These are phyloP conservation scores for Camptogramma bilineatum DNA, from an alignment of 2,888 invertebrate species.

Conservation along the genomic window DNA sequence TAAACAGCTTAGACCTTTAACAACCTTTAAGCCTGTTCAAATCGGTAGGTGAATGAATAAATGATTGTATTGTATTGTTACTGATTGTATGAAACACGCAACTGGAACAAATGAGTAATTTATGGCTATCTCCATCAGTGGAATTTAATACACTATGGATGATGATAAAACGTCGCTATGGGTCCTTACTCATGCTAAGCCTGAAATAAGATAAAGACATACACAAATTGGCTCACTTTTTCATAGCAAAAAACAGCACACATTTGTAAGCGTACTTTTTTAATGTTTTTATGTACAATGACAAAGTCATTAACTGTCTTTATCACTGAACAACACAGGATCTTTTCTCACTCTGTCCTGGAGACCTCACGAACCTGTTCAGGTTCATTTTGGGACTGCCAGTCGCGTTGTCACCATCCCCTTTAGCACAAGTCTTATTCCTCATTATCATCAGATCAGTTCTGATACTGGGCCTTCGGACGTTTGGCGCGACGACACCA, in stretches of 20 bases:
- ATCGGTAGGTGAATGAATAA: too few relatives aligned
- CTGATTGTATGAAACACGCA: too few relatives aligned
- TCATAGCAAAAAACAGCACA: background rate
- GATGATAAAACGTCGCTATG: too few relatives aligned
- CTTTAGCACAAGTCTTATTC: conserved; percentile 91
- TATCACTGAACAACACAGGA: conserved; percentile 82
- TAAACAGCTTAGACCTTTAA: too few relatives aligned
- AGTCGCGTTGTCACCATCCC: conserved; percentile 87
- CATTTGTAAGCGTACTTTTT: background rate
- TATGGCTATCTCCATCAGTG: too few relatives aligned
- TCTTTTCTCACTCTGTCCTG: conserved; percentile 76
- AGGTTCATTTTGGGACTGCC: conserved; percentile 81
- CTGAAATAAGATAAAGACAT: background rate
- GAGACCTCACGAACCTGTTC: conserved; percentile 77
- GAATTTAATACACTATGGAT: too few relatives aligned
- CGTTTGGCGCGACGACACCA: conserved; percentile 95
- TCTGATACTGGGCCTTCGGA: conserved; percentile 93
- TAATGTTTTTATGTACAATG: background rate
- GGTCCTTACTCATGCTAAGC: too few relatives aligned
- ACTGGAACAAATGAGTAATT: too few relatives aligned
- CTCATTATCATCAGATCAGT: conserved; percentile 96
- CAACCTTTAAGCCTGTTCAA: too few relatives aligned
- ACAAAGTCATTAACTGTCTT: conserved; percentile 7
- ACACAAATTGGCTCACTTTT: background rate
- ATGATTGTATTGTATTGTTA: too few relatives aligned